Conservation (phyloP, 2,113 vertebrate genomes). For the Gymnorhina tibicen region DNA sequence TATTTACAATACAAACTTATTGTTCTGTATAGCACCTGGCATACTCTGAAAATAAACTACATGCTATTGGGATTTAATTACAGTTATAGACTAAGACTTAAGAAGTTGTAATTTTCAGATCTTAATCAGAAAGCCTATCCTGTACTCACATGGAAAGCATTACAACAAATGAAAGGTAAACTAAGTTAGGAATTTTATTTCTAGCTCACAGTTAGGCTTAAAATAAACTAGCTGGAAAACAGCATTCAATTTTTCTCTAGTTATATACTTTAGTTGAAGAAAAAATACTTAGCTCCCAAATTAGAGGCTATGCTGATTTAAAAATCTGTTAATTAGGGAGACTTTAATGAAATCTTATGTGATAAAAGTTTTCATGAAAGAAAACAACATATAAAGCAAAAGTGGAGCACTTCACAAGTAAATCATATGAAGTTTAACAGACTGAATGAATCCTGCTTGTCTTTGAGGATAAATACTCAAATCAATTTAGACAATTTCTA, state of each 20-base stretch:
- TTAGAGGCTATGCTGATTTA: background rate
- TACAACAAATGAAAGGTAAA: background rate
- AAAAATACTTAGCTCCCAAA: background rate
- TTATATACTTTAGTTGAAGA: background rate
- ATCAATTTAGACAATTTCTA: background rate
- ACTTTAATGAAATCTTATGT: background rate
- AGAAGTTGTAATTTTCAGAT: background rate
- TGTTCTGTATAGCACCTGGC: background rate
- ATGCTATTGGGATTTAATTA: background rate
- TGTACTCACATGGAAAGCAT: background rate
- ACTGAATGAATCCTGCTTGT: background rate
- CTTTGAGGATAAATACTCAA: background rate
- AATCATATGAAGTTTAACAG: background rate
- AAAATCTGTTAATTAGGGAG: background rate
- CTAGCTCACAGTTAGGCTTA: background rate
- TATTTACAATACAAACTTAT: background rate
- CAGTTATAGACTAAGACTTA: background rate
- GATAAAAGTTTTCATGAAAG: background rate
- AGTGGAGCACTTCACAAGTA: background rate
- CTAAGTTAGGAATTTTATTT: background rate
- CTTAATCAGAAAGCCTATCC: background rate
- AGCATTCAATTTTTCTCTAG: background rate
- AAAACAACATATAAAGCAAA: background rate
- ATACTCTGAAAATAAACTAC: background rate
- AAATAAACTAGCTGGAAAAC: background rate